These are phyloP conservation scores for Colletes collaris DNA, from an alignment of 2,888 invertebrate genomes.

Conservation along the genomic window DNA sequence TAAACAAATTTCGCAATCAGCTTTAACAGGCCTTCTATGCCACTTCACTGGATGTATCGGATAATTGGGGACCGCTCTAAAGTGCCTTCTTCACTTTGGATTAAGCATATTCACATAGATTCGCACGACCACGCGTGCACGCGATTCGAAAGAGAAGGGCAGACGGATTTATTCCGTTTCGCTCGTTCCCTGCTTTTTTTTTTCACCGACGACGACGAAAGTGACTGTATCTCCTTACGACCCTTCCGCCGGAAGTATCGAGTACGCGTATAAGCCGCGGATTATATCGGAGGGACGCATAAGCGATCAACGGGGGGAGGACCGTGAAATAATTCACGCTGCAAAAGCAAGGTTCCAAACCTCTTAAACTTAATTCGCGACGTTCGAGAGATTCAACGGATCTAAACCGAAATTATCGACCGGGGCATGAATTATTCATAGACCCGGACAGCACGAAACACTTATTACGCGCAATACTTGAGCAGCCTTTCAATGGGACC, in stretches of 20 bases:
- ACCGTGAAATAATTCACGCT: neutral
- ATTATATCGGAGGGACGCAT: conserved; percentile 22
- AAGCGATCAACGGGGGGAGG: neutral
- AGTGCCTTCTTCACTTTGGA: conserved; percentile 57
- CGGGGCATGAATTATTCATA: conserved; percentile 21
- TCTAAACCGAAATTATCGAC: conserved; percentile 13
- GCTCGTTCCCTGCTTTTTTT: conserved; percentile 10
- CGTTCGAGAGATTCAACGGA: no score
- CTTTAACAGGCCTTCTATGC: conserved; percentile 48
- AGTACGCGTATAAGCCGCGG: conserved; percentile 4
- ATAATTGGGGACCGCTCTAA: conserved; percentile 66
- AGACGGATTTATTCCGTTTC: conserved; percentile 49
- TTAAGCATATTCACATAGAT: conserved; percentile 65
- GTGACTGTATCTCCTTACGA: conserved; percentile 43
- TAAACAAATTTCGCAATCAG: conserved; percentile 53
- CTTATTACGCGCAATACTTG: conserved; percentile 16
- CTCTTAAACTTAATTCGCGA: neutral
- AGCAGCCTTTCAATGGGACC: conserved; percentile 7
- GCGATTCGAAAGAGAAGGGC: conserved; percentile 7
- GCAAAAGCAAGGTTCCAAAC: neutral
- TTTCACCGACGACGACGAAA: conserved; percentile 5
- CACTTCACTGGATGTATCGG: conserved; percentile 43
- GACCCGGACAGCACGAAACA: conserved; percentile 10
- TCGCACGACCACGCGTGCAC: conserved; percentile 39
- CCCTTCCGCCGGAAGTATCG: conserved; percentile 47